Conservation (phyloP, 2,113 vertebrate species). For the Peromyscus polionotus region DNA sequence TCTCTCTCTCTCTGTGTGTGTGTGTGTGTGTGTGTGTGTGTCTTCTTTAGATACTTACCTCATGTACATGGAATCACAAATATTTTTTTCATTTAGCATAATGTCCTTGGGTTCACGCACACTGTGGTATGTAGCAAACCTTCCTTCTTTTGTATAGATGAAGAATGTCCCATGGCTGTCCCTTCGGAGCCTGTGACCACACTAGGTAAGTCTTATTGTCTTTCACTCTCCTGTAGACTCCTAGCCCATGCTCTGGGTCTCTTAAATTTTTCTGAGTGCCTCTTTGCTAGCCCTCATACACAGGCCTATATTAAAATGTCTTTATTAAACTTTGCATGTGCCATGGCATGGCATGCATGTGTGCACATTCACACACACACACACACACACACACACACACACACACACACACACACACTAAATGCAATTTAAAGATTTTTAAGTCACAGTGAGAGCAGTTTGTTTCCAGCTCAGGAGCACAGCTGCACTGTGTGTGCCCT, state of each 20-base stretch:
- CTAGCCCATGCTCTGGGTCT: neutral
- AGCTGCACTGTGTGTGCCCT: neutral
- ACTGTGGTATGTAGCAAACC: neutral
- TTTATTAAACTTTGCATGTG: neutral
- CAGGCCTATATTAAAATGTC: neutral
- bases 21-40: neutral
- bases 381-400: neutral
- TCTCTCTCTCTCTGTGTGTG: neutral
- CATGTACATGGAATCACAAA: neutral
- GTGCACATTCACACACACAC: neutral
- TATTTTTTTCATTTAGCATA: neutral
- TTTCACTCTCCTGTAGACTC: neutral
- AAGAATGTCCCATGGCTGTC: neutral
- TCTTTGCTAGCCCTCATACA: neutral
- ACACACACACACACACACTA: neutral
- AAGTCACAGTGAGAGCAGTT: neutral
- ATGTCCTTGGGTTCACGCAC: neutral
- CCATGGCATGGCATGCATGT: neutral
- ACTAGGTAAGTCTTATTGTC: too few relatives aligned
- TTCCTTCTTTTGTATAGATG: neutral
- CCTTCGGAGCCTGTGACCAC: neutral
- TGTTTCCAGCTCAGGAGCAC: neutral
- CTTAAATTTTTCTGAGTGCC: neutral
- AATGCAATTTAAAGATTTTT: neutral
- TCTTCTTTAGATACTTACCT: neutral